A percentile compares a stretch with the other conserved stretches of the same genome.
Conservation (phyloP, 2,113 vertebrate species). For the Carollia perspicillata region DNA sequence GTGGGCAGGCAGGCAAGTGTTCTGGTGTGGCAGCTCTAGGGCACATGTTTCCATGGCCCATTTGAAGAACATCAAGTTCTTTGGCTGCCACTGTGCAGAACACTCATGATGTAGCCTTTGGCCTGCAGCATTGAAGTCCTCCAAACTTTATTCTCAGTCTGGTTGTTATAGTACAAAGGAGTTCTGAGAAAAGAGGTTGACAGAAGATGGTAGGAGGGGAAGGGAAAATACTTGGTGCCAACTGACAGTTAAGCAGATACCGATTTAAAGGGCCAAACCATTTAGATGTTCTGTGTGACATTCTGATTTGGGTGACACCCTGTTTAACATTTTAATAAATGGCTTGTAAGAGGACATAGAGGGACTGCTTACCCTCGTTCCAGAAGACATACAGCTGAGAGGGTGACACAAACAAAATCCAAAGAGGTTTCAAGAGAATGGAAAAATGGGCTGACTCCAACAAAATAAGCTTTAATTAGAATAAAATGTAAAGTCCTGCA, state of each 20-base stretch:
- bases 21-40: neutral
- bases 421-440: constrained; percentile 38
- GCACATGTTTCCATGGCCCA: neutral
- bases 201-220: neutral
- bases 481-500: constrained; percentile 20
- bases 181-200: constrained; percentile 9
- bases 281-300: neutral
- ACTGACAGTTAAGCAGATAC: neutral
- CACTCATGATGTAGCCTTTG: neutral
- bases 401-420: constrained; percentile 6
- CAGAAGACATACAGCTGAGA: neutral
- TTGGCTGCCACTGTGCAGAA: neutral
- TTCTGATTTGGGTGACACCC: neutral
- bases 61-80: neutral
- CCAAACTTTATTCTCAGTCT: neutral
- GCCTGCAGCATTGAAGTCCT: neutral
- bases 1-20: neutral
- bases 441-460: constrained; percentile 5
- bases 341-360: neutral
- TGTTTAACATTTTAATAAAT: constrained; percentile 38
- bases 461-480: constrained; percentile 29
- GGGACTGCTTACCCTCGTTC: neutral
- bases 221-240: neutral
- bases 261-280: constrained; percentile 4
- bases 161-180: constrained; percentile 4